Conservation (phyloP, 2,113 vertebrate genomes). For the Thamnaconus septentrionalis region DNA sequence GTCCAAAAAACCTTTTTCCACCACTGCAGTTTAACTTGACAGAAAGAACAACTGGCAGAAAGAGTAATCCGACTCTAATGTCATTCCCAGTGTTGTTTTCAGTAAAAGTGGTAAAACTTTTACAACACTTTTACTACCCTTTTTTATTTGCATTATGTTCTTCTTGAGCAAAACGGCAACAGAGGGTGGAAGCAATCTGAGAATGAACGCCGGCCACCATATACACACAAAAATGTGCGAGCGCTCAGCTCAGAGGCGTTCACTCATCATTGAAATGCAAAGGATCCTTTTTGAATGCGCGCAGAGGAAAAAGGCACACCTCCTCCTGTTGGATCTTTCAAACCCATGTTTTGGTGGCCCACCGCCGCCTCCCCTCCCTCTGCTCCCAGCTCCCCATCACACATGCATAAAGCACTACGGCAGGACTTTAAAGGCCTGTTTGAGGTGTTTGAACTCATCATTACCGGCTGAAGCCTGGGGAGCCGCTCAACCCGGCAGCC, state of each 20-base stretch:
- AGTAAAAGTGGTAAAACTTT: no score
- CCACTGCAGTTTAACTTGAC: neutral
- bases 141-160: no score
- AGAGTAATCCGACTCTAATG: no score
- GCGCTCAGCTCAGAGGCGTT: slow-evolving; percentile 64
- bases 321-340: neutral
- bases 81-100: no score
- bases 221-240: slow-evolving; percentile 59
- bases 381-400: neutral
- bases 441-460: slow-evolving; percentile 76
- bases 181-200: slow-evolving; percentile 47
- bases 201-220: slow-evolving; percentile 56
- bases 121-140: no score
- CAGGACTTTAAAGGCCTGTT: slow-evolving; percentile 67
- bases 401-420: slow-evolving; percentile 15
- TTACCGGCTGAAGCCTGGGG: slow-evolving; percentile 71
- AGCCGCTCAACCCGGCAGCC: slow-evolving; percentile 68
- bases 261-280: slow-evolving; percentile 45
- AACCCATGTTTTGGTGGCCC: neutral
- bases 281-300: slow-evolving; percentile 31
- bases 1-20: neutral
- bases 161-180: neutral
- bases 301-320: slow-evolving; percentile 36
- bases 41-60: neutral
- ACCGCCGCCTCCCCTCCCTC: neutral